Conservation (phyloP, 2,888 invertebrate genomes). For the Drosophila prostipennis region DNA sequence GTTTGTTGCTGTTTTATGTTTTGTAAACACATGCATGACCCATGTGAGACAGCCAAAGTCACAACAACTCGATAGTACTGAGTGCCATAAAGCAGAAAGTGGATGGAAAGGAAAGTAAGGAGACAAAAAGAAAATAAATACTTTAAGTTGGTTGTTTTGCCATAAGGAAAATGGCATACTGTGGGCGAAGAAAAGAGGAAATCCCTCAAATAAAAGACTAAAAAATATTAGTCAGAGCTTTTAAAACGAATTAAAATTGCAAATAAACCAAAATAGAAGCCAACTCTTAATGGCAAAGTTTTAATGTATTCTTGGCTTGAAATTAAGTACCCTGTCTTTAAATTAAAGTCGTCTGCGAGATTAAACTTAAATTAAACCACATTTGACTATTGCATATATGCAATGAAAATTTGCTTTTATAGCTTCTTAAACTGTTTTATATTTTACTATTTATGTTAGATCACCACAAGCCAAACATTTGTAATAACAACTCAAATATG, state of each 20-base stretch:
- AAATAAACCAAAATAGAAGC: conserved; percentile 3
- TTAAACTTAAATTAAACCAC: neutral
- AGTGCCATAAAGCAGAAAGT: neutral
- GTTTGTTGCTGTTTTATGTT: conserved; percentile 61
- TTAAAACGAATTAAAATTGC: conserved; percentile 17
- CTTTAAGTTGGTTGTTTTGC: neutral
- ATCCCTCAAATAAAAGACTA: neutral
- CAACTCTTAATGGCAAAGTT: conserved; percentile 3
- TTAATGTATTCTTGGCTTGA: neutral
- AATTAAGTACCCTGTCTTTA: neutral
- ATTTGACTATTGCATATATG: neutral
- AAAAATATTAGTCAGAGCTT: conserved; percentile 7
- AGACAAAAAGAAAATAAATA: conserved; percentile 18
- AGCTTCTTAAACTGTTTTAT: neutral
- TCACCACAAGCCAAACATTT: conserved; percentile 29
- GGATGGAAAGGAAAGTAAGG: conserved; percentile 1
- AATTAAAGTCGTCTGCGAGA: neutral
- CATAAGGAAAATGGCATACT: conserved; percentile 24
- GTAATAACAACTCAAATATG: conserved; percentile 26
- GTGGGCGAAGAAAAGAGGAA: neutral
- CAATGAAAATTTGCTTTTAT: no score
- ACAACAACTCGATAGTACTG: conserved; percentile 38
- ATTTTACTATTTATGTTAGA: conserved; percentile 11
- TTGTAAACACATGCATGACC: conserved; percentile 70
- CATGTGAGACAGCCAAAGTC: conserved; percentile 57